phyloP scores from a whole-genome alignment of 53 echinoderm and acorn worm species.

The Holothuria leucospilota region DNA sequence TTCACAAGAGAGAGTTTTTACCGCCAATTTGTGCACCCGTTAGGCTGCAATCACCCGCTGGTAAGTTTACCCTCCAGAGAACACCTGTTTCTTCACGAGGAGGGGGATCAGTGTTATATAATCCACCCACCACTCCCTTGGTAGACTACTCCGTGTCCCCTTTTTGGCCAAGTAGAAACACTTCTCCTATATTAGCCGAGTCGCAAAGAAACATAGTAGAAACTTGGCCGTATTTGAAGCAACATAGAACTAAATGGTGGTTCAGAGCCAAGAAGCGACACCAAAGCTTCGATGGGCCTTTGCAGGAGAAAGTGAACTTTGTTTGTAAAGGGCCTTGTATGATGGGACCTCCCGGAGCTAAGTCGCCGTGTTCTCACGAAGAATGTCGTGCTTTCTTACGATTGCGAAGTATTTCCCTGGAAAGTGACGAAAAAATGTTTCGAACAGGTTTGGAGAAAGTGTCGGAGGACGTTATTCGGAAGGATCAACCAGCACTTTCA shows the following conservation, averaged over 20 bases:
- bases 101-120: conserved; percentile 13
- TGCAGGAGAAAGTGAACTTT: too few species aligned
- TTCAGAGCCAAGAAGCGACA: neutral
- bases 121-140: conserved; percentile 28
- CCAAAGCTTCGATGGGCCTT: too few species aligned
- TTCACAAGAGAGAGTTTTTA: conserved; percentile 4
- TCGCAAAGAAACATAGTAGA: neutral
- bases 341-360: neutral
- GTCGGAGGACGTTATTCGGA: too few species aligned
- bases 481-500: too few species aligned
- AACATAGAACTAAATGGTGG: conserved; percentile 15
- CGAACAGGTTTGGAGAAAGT: too few species aligned
- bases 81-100: neutral
- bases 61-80: neutral
- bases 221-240: conserved; percentile 30
- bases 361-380: neutral
- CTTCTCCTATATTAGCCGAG: neutral
- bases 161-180: neutral
- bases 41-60: neutral
- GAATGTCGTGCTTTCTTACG: conserved; percentile 13
- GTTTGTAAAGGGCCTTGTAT: neutral
- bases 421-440: neutral
- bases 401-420: neutral
- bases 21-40: conserved; percentile 27
- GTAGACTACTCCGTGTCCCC: neutral